A percentile compares a stretch with the other conserved stretches of the same genome.
These are phyloP conservation scores for Scolopax bukidnonensis DNA, from an alignment of 2,797 vertebrate genomes.

Conservation along the genomic window DNA sequence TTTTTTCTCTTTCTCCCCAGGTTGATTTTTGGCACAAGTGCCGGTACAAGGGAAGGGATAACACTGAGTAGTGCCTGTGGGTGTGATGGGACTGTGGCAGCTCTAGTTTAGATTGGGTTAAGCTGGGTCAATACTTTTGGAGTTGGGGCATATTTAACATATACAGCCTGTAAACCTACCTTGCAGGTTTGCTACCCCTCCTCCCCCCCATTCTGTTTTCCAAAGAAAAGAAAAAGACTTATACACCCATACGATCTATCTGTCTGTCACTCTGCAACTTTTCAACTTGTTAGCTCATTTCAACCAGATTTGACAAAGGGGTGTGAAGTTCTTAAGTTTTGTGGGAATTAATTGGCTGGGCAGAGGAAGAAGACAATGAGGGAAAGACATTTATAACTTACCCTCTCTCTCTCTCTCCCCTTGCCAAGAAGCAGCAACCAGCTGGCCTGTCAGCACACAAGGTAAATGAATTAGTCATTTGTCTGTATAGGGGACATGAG, in stretches of 20 bases:
- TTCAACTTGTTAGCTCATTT: slow-evolving; percentile 13
- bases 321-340: slow-evolving; percentile 13
- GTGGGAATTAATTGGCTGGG: not conserved
- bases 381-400: slow-evolving; percentile 20
- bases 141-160: not conserved
- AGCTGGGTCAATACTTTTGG: not conserved
- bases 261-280: not conserved
- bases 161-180: not conserved
- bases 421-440: slow-evolving; percentile 41
- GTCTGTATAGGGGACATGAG: not conserved
- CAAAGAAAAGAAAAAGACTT: not conserved
- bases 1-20: not conserved
- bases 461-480: slow-evolving; percentile 56
- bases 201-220: not conserved
- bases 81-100: slow-evolving; percentile 8
- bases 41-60: not conserved
- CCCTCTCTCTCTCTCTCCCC: not conserved
- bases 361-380: not conserved
- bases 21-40: slow-evolving; percentile 37
- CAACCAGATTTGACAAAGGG: not conserved
- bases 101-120: not conserved
- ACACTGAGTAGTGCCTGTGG: not conserved
- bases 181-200: not conserved
- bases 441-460: slow-evolving; percentile 41
- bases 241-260: not conserved